These are phyloP conservation scores for Mesocentrotus franciscanus DNA, from an alignment of 53 echinoderm and acorn worm genomes.

Conservation along the genomic window DNA sequence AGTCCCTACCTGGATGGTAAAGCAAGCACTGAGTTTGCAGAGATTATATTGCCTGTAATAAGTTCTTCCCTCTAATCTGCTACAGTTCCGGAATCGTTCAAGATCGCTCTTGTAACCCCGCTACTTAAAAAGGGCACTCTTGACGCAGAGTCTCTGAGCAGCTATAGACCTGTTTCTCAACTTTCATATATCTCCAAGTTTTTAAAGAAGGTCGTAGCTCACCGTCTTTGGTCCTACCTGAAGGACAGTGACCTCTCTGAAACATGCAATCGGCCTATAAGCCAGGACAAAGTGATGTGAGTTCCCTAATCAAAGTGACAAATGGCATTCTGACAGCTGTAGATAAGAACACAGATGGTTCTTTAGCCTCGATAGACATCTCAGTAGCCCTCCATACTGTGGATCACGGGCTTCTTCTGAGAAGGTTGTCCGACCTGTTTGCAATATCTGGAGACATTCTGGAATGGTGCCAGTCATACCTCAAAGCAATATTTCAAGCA, in stretches of 20 bases:
- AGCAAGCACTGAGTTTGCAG: background rate
- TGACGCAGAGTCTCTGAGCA: background rate
- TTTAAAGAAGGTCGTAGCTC: background rate
- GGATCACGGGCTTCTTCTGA: background rate
- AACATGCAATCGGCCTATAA: background rate
- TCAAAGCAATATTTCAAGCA: background rate
- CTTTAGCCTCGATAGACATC: background rate
- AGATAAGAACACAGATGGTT: background rate
- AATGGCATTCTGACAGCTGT: background rate
- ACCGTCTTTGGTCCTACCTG: background rate
- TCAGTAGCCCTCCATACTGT: slow-evolving; percentile 1
- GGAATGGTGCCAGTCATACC: slow-evolving; percentile 1
- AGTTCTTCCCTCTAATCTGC: background rate
- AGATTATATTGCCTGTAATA: background rate
- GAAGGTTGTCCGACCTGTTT: background rate
- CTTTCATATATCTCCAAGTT: background rate
- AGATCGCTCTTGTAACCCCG: background rate
- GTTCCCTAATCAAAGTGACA: background rate
- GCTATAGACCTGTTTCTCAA: background rate
- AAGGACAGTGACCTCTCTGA: background rate
- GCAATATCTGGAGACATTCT: background rate
- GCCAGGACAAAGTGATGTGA: background rate
- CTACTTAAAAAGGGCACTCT: background rate
- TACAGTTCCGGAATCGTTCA: background rate
- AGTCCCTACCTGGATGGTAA: background rate